These are phyloP conservation scores for Antennarius striatus DNA, from an alignment of 2,113 vertebrate genomes.

Conservation along the genomic window DNA sequence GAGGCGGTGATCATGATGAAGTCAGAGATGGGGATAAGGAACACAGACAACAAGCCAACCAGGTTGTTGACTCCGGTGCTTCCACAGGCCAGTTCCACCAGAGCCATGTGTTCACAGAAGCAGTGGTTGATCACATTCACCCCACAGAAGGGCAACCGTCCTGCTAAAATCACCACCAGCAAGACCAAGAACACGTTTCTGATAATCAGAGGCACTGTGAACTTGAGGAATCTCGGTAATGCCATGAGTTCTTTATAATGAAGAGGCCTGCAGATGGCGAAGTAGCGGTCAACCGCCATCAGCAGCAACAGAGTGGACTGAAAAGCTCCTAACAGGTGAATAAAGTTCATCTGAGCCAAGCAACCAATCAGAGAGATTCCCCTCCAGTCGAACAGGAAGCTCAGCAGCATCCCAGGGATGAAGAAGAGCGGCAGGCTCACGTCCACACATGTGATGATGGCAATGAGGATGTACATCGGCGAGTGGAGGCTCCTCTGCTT, in stretches of 20 bases:
- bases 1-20: constrained; percentile 30
- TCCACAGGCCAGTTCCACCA: constrained; percentile 53
- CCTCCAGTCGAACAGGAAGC: constrained; percentile 39
- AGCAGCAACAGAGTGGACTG: constrained; percentile 34
- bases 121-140: constrained; percentile 28
- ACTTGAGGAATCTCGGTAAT: neutral
- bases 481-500: constrained; percentile 41
- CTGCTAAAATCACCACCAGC: constrained; percentile 5
- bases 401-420: constrained; percentile 46
- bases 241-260: constrained; percentile 34
- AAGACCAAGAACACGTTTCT: neutral
- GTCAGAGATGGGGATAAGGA: constrained; percentile 4
- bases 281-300: constrained; percentile 54
- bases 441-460: constrained; percentile 29
- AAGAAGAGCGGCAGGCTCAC: constrained; percentile 29
- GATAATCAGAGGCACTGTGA: constrained; percentile 1
- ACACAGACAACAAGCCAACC: neutral
- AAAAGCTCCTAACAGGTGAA: constrained; percentile 9
- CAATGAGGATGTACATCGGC: constrained; percentile 52
- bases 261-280: constrained; percentile 49
- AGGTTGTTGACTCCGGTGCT: constrained; percentile 30
- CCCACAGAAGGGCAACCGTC: constrained; percentile 20
- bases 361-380: constrained; percentile 42
- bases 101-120: constrained; percentile 62
- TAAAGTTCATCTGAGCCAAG: constrained; percentile 31